phyloP scores from a whole-genome alignment of 2,797 vertebrate genomes.

The Lepus townsendii region DNA sequence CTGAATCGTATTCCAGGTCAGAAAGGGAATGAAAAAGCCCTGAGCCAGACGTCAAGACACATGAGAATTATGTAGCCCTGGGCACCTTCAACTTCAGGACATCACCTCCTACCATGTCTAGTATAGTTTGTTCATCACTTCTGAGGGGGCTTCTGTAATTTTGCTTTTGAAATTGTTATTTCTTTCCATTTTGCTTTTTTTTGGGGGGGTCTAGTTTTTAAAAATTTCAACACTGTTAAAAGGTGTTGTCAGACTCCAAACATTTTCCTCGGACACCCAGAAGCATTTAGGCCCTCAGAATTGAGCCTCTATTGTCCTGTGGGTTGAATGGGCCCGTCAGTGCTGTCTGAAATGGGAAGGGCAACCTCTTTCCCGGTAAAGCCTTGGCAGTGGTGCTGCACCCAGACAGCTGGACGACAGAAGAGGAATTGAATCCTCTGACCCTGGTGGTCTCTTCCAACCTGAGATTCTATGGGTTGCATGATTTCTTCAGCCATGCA shows the following conservation, averaged over 20 bases:
- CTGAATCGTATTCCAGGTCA: neutral
- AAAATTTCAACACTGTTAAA: neutral
- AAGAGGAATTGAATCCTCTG: neutral
- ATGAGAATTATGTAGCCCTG: neutral
- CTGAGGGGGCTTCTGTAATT: neutral
- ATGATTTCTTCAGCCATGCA: neutral
- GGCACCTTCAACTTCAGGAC: neutral
- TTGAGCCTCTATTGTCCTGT: neutral
- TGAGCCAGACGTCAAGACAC: neutral
- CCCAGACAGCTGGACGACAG: fast-evolving
- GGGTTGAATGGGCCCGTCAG: neutral
- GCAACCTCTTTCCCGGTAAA: neutral
- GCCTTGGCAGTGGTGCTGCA: neutral
- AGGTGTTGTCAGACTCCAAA: neutral
- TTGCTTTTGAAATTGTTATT: slow-evolving; percentile 45
- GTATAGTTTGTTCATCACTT: neutral
- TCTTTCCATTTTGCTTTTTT: slow-evolving; percentile 37
- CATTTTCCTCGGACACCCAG: neutral
- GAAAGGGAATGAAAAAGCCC: neutral
- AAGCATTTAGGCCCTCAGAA: neutral
- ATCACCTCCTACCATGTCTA: neutral
- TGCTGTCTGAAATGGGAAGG: neutral
- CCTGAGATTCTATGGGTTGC: neutral
- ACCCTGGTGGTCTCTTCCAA: neutral
- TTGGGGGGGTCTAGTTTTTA: neutral